Conservation (phyloP, 1,140 invertebrate genomes). For the Drosophila equinoxialis region DNA sequence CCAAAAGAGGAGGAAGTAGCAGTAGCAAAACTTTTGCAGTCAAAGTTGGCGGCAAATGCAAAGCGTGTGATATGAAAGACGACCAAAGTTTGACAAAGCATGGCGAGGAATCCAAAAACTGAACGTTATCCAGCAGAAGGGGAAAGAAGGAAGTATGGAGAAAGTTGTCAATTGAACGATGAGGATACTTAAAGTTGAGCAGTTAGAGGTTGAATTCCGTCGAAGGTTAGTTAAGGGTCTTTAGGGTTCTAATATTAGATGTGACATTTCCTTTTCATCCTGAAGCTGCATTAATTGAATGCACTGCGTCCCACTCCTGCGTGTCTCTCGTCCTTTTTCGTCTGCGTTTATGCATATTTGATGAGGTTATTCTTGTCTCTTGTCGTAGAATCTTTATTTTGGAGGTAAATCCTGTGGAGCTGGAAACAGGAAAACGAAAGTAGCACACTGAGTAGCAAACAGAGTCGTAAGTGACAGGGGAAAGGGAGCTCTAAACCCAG, state of each 20-base stretch:
- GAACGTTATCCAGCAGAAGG: slow-evolving; percentile 36
- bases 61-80: slow-evolving; percentile 71
- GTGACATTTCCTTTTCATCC: slow-evolving; percentile 1
- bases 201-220: slow-evolving; percentile 29
- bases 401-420: slow-evolving; percentile 17
- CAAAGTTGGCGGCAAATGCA: slow-evolving; percentile 58
- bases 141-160: neutral
- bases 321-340: slow-evolving; percentile 53
- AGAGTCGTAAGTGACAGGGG: neutral
- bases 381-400: slow-evolving; percentile 47
- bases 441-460: slow-evolving; percentile 36
- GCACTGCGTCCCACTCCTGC: neutral
- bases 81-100: slow-evolving; percentile 62
- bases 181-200: slow-evolving; percentile 34
- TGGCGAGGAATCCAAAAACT: slow-evolving; percentile 13
- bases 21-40: slow-evolving; percentile 54
- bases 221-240: slow-evolving; percentile 60
- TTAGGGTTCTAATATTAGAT: neutral
- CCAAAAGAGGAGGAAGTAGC: slow-evolving; percentile 4
- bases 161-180: slow-evolving; percentile 26
- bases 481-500: slow-evolving; percentile 21
- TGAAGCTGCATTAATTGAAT: slow-evolving; percentile 47
- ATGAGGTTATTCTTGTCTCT: slow-evolving; percentile 58
- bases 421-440: slow-evolving; percentile 34
- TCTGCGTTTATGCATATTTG: slow-evolving; percentile 62